phyloP scores from a whole-genome alignment of 53 echinoderm and acorn worm species.

The Mesocentrotus franciscanus region DNA sequence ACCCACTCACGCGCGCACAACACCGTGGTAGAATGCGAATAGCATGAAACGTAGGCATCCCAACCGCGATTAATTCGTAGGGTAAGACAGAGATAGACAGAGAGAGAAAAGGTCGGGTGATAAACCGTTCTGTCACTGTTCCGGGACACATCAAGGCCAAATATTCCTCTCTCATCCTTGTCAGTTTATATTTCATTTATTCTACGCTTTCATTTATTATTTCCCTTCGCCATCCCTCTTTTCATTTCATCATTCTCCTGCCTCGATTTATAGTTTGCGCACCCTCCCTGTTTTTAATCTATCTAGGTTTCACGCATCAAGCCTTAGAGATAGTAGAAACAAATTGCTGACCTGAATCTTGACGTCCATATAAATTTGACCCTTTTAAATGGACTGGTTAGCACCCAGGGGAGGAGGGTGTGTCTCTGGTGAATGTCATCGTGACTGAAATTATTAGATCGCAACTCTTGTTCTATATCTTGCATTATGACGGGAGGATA shows the following conservation, averaged over 20 bases:
- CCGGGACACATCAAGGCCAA: constrained; percentile 56
- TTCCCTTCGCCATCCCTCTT: neutral
- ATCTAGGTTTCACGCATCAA: constrained; percentile 47
- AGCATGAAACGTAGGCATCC: constrained; percentile 22
- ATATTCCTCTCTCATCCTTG: constrained; percentile 50
- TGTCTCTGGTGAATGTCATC: neutral
- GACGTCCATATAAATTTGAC: constrained; percentile 62
- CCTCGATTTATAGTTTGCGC: constrained; percentile 7
- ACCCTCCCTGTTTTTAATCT: constrained; percentile 32
- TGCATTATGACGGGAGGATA: constrained; percentile 11
- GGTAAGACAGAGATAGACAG: neutral
- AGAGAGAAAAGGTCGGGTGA: constrained; percentile 54
- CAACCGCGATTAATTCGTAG: constrained; percentile 38
- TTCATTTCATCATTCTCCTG: neutral
- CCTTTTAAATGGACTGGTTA: constrained; percentile 33
- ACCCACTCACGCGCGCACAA: neutral
- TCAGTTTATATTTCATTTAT: constrained; percentile 62
- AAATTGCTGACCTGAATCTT: constrained; percentile 50
- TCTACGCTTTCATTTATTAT: constrained; percentile 28
- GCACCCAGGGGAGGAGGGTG: constrained; percentile 26
- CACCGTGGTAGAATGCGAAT: constrained; percentile 12
- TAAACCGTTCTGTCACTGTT: neutral
- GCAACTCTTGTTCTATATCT: constrained; percentile 32
- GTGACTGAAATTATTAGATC: constrained; percentile 45
- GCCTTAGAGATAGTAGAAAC: constrained; percentile 56